Percentiles rank a stretch among this genome's conserved stretches.
Conservation (phyloP, 2,888 invertebrate species). For the Lumbricus terrestris region DNA sequence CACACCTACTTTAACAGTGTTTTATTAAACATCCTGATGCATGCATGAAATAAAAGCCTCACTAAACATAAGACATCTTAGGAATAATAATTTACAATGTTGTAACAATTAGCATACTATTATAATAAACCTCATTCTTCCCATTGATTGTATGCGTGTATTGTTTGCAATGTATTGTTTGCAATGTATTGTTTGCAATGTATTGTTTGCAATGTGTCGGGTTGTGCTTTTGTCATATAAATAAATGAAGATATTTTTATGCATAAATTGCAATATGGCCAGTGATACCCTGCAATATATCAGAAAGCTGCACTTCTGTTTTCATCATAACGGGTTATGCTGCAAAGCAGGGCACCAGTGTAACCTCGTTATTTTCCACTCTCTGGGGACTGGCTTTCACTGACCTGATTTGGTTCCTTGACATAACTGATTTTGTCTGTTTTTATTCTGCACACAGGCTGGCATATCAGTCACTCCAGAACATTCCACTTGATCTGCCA, state of each 20-base stretch:
- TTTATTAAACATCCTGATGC: background rate
- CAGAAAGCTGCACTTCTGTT: background rate
- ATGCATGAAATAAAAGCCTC: too few species aligned
- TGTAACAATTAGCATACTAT: too few species aligned
- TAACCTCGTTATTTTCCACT: background rate
- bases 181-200: too few species aligned
- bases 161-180: too few species aligned
- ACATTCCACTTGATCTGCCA: constrained; percentile 90
- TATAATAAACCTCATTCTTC: too few species aligned
- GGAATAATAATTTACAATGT: too few species aligned
- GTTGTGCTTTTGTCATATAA: too few species aligned
- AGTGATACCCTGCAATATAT: background rate
- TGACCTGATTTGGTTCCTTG: background rate
- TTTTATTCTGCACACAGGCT: constrained; percentile 60
- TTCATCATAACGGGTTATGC: background rate
- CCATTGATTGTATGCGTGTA: too few species aligned
- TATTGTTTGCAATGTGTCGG: too few species aligned
- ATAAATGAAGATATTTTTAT: too few species aligned
- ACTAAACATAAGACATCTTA: too few species aligned
- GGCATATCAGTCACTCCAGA: constrained; percentile 92
- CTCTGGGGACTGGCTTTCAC: background rate
- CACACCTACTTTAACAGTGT: background rate
- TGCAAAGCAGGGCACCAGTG: background rate
- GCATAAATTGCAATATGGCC: background rate
- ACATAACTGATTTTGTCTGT: background rate